Percentiles rank a stretch among this genome's conserved stretches.
Conservation (phyloP, 2,797 vertebrate species). For the Spondyliosoma cantharus region DNA sequence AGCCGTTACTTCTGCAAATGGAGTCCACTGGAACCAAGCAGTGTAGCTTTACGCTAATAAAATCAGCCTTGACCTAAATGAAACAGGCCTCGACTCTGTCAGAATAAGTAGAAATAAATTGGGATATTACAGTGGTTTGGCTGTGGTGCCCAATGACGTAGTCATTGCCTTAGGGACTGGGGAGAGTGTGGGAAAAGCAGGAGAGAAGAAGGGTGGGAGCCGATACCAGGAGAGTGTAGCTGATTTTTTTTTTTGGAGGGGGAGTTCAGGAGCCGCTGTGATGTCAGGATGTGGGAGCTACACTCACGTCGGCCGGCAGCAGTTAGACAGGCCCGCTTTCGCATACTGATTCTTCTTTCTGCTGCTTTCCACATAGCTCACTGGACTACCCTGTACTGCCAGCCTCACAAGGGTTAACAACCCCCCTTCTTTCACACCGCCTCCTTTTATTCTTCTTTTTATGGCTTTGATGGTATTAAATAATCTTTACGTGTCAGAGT, state of each 20-base stretch:
- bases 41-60: conserved; percentile 58
- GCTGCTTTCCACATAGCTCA: conserved; percentile 27
- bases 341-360: conserved; percentile 73
- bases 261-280: conserved; percentile 73
- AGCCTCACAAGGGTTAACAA: conserved; percentile 66
- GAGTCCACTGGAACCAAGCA: conserved; percentile 47
- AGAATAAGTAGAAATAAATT: conserved; percentile 77
- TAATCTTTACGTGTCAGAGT: conserved; percentile 85
- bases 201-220: conserved; percentile 78
- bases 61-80: conserved; percentile 69
- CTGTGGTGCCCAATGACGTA: conserved; percentile 78
- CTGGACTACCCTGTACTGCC: conserved; percentile 29
- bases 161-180: conserved; percentile 74
- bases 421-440: conserved; percentile 33
- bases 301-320: conserved; percentile 63
- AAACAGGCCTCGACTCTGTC: conserved; percentile 68
- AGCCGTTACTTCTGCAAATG: conserved; percentile 31
- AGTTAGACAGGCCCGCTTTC: conserved; percentile 54
- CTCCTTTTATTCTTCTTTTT: conserved; percentile 77
- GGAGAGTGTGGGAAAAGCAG: conserved; percentile 85
- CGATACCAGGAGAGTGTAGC: conserved; percentile 74
- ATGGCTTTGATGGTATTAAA: conserved; percentile 88
- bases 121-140: conserved; percentile 83
- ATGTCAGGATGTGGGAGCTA: conserved; percentile 76
- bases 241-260: conserved; percentile 44